Conservation (phyloP, 2,797 vertebrate genomes). For the Petrocephalus schoutedeni region DNA sequence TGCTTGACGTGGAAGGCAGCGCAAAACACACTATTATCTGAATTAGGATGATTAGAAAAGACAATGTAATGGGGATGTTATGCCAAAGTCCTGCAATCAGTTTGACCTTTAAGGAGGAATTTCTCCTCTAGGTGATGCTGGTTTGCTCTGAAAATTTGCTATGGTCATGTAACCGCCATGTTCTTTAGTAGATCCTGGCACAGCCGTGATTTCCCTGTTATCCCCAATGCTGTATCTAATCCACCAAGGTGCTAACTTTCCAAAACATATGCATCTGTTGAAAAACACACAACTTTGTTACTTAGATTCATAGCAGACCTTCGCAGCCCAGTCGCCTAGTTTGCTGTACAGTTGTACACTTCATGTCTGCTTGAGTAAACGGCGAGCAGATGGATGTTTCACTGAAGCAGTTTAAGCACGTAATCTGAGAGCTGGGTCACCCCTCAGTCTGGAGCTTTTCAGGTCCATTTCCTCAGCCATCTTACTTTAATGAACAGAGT, state of each 20-base stretch:
- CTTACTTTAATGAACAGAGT: neutral
- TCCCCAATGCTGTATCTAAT: neutral
- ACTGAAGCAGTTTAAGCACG: neutral
- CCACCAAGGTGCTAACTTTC: neutral
- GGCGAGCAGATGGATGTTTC: neutral
- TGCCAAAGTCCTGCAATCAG: neutral
- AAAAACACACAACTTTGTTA: neutral
- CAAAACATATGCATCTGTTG: neutral
- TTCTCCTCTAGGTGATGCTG: neutral
- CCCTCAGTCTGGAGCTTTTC: neutral
- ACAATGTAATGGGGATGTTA: neutral
- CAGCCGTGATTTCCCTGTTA: neutral
- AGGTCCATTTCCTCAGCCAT: neutral
- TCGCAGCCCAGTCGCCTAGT: neutral
- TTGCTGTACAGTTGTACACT: neutral
- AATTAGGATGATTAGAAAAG: neutral
- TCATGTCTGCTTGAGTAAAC: neutral
- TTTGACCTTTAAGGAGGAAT: neutral
- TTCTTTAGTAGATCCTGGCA: neutral
- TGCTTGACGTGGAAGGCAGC: neutral
- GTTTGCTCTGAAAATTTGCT: neutral
- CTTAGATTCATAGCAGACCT: neutral
- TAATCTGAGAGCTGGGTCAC: neutral
- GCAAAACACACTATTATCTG: slow-evolving; percentile 3
- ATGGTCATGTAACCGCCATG: neutral